Evolutionary conservation across 2,888 invertebrate genomes (phyloP), one percentile per base, ranked within the genome.

Genomic region (Eretmocerus hayati): DNA sequence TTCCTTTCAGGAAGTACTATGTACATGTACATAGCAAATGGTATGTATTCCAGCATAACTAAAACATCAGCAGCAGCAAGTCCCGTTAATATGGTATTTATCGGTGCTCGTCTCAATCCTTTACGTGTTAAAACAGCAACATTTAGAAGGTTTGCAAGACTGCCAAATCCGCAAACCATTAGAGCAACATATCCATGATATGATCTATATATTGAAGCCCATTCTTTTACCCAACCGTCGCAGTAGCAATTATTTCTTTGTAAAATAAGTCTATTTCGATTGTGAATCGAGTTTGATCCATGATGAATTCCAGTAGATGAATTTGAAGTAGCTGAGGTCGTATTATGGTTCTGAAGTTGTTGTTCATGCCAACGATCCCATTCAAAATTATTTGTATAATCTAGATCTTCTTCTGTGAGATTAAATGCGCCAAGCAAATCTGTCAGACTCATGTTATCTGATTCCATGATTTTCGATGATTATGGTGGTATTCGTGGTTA

Each of bases 1-100:
- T 76, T 73, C 57, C 79, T 76, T 51, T 81, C 80, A 1, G 82
- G 81, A 39, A 81, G 71, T 50, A 83, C 77, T 63, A 83, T 74
- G 63, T 81, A 79, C 64, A 79, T 81, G 68, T 85, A 84, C 43
- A 81, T 76, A 4, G 83, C 80, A 64, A 84, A 87, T 4, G 86
- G 85, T 54, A 88, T 80, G 65, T 88, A 89, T 61, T 91, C 90
- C 67, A 91, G 71, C 84, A 94, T 93, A 22, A 93, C 87, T 57
- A 91, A 79, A 72, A 92, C 84, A 68, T 94, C 93, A 2, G 90
- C 87, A 0, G 90, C 85, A 0, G 93, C 92, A 44, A 93, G 71
- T 69, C 85, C 83, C 55, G 88, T 90, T 40, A 93, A 77, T 45
- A 93, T 86, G 35, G 87, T 77, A 72, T 93, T 93, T 59, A 91